Evolutionary conservation across 2,113 vertebrate species (phyloP).

Genomic region (Oncorhynchus keta): DNA sequence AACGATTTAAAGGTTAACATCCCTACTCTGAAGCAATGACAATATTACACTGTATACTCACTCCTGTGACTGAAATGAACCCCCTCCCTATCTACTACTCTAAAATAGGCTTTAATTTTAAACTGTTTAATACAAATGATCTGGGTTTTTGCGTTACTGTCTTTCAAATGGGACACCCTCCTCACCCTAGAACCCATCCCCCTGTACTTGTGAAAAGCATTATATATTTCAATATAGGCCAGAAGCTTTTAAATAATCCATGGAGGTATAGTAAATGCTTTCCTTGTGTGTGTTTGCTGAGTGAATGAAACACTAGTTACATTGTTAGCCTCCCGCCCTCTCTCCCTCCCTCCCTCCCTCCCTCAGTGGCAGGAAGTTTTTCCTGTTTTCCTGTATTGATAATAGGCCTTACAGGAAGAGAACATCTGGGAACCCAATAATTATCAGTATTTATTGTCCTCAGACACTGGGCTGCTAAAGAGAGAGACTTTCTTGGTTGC

Average conservation of each 20-base stretch:
- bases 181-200: too few species aligned
- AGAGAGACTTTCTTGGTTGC: conserved; percentile 49
- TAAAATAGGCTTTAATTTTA: background rate
- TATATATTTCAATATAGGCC: too few species aligned
- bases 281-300: conserved; percentile 13
- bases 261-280: background rate
- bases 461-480: conserved; percentile 33
- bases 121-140: background rate
- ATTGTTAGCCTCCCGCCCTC: conserved; percentile 3
- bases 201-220: too few species aligned
- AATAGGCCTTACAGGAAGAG: conserved; percentile 65
- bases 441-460: conserved; percentile 72
- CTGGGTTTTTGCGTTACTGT: background rate
- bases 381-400: conserved; percentile 59
- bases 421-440: conserved; percentile 63
- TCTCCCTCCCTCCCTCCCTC: conserved; percentile 11
- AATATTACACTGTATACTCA: conserved; percentile 31
- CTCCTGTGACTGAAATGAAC: background rate
- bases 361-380: background rate
- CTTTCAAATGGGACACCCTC: background rate
- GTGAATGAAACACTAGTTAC: conserved; percentile 15
- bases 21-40: conserved; percentile 34
- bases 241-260: too few species aligned
- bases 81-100: background rate
- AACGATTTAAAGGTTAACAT: too few species aligned